phyloP scores from a whole-genome alignment of 2,888 invertebrate genomes.

The Pollenia angustigena region DNA sequence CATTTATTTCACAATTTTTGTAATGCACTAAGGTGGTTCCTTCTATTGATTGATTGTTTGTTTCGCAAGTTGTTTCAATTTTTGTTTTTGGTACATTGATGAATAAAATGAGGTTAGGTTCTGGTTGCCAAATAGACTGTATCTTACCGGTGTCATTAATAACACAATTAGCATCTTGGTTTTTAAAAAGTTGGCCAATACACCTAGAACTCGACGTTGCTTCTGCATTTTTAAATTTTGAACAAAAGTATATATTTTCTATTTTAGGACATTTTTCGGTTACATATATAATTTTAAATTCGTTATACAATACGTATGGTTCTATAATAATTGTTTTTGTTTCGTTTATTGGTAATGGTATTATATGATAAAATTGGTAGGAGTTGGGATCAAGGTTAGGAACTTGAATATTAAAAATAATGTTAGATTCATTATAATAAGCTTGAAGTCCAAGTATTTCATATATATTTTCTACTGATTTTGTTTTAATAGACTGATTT shows the following conservation, averaged over 20 bases:
- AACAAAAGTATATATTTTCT: slow-evolving; percentile 36
- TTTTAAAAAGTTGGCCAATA: neutral
- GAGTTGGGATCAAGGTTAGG: slow-evolving; percentile 54
- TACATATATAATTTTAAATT: slow-evolving; percentile 34
- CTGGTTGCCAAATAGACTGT: slow-evolving; percentile 35
- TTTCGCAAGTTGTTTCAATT: slow-evolving; percentile 20
- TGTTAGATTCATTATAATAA: slow-evolving; percentile 67
- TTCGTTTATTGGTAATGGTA: neutral
- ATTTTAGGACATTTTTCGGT: slow-evolving; percentile 38
- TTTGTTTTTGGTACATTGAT: slow-evolving; percentile 16
- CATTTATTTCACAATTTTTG: slow-evolving; percentile 22
- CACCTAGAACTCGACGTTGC: neutral
- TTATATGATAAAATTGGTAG: slow-evolving; percentile 33
- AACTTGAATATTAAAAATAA: slow-evolving; percentile 68
- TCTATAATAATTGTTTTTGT: slow-evolving; percentile 3
- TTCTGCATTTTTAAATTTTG: slow-evolving; percentile 9
- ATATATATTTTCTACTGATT: slow-evolving; percentile 68
- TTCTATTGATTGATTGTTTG: slow-evolving; percentile 16
- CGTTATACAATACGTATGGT: slow-evolving; percentile 11
- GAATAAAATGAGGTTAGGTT: slow-evolving; percentile 30
- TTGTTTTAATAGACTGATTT: slow-evolving; percentile 52
- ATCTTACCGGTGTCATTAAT: slow-evolving; percentile 21
- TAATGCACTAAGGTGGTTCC: slow-evolving; percentile 41
- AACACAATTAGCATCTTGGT: neutral
- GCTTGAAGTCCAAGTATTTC: slow-evolving; percentile 68